Conservation (phyloP, 2,797 vertebrate genomes). For the Mastacembelus armatus region DNA sequence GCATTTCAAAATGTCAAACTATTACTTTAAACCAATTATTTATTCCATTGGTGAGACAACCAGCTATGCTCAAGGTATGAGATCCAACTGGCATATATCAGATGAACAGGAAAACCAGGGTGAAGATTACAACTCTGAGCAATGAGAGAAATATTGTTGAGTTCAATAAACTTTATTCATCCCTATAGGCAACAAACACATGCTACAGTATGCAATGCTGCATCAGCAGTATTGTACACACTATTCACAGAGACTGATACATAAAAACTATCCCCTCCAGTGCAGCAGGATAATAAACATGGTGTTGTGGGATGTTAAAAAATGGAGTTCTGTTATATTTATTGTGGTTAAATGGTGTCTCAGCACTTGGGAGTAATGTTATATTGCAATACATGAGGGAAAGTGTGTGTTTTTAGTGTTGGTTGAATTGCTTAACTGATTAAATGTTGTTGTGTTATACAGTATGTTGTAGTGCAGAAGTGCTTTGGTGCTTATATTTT, state of each 20-base stretch:
- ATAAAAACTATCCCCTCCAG: conserved; percentile 37
- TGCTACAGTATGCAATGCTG: conserved; percentile 5
- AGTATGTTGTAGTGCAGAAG: background rate
- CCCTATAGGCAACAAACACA: conserved; percentile 38
- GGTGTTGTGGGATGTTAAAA: conserved; percentile 30
- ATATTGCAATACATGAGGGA: conserved; percentile 19
- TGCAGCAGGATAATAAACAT: conserved; percentile 40
- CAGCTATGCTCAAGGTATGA: background rate
- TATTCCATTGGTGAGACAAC: background rate
- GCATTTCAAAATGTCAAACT: background rate
- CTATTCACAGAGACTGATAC: conserved; percentile 22
- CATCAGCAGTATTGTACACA: conserved; percentile 34
- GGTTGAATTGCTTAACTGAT: conserved; percentile 33
- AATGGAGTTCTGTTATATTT: conserved; percentile 32
- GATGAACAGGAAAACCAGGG: background rate
- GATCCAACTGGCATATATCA: background rate
- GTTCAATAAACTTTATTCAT: conserved; percentile 47
- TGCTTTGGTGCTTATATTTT: background rate
- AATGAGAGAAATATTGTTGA: conserved; percentile 17
- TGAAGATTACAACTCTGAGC: conserved; percentile 7
- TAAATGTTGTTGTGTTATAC: conserved; percentile 7
- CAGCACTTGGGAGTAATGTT: conserved; percentile 33
- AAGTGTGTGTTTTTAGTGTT: conserved; percentile 14
- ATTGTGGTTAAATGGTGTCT: conserved; percentile 42
- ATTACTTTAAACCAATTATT: background rate